phyloP scores from a whole-genome alignment of 1,140 invertebrate species.

The Gryllus bimaculatus region DNA sequence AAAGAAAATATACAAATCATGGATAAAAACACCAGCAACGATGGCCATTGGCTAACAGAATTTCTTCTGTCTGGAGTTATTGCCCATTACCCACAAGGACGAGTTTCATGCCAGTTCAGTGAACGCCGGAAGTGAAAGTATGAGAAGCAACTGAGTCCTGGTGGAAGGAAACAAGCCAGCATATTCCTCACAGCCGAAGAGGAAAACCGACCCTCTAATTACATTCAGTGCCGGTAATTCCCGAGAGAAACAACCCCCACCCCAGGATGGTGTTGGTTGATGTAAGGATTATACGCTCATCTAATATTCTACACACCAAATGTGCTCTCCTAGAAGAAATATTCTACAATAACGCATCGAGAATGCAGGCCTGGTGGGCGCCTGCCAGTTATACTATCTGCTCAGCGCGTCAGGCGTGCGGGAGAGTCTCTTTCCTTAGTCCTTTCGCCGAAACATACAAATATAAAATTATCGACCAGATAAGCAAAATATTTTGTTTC shows the following conservation, averaged over 20 bases:
- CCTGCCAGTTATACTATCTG: neutral
- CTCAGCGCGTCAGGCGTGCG: neutral
- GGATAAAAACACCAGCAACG: too few species aligned
- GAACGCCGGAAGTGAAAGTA: neutral
- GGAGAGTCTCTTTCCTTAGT: neutral
- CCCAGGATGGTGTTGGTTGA: neutral
- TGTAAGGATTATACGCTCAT: neutral
- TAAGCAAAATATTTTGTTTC: too few species aligned
- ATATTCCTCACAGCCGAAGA: neutral
- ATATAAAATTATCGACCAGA: too few species aligned
- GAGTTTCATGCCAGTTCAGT: neutral
- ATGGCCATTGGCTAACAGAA: too few species aligned
- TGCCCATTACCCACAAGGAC: too few species aligned
- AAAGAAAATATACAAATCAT: too few species aligned
- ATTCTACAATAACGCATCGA: too few species aligned
- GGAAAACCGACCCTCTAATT: neutral
- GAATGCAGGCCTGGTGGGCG: too few species aligned
- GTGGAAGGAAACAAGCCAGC: neutral
- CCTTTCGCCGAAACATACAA: too few species aligned
- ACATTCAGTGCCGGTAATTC: neutral
- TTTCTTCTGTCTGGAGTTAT: too few species aligned
- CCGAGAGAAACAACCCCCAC: neutral
- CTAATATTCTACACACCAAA: too few species aligned
- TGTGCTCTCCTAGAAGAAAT: too few species aligned
- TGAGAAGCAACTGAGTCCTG: neutral